phyloP scores from a whole-genome alignment of 2,797 vertebrate species.

The Eidolon dupreanum region DNA sequence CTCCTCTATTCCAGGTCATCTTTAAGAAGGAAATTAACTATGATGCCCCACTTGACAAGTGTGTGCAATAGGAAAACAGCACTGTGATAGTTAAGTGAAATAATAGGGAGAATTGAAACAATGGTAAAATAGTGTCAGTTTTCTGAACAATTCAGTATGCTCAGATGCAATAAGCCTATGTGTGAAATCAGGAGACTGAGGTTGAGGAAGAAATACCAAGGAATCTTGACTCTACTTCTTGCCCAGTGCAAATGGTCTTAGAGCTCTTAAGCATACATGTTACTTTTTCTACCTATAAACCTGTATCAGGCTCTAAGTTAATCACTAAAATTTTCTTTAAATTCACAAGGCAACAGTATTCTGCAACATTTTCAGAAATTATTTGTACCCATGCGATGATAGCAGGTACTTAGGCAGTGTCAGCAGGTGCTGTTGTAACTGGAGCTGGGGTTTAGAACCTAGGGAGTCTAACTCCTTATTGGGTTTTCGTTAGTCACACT shows the following conservation, averaged over 20 bases:
- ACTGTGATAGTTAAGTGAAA: neutral
- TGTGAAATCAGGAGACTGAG: neutral
- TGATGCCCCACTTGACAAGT: neutral
- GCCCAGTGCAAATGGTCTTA: neutral
- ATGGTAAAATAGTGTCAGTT: neutral
- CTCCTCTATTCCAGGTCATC: neutral
- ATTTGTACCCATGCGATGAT: neutral
- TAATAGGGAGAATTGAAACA: neutral
- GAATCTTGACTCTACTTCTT: neutral
- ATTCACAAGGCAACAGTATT: neutral
- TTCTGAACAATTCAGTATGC: neutral
- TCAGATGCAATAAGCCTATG: neutral
- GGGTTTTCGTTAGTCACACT: neutral
- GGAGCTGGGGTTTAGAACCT: neutral
- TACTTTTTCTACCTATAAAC: neutral
- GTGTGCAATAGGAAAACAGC: neutral
- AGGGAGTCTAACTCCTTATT: neutral
- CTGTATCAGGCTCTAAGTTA: neutral
- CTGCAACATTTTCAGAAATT: constrained; percentile 45
- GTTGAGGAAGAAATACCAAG: neutral
- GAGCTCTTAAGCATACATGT: neutral
- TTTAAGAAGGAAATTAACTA: constrained; percentile 5
- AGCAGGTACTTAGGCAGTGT: neutral
- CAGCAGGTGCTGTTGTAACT: neutral
- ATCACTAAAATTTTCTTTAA: constrained; percentile 28